These are phyloP conservation scores for Herpailurus yagouaroundi DNA, from an alignment of 2,113 vertebrate genomes.

Conservation along the genomic window DNA sequence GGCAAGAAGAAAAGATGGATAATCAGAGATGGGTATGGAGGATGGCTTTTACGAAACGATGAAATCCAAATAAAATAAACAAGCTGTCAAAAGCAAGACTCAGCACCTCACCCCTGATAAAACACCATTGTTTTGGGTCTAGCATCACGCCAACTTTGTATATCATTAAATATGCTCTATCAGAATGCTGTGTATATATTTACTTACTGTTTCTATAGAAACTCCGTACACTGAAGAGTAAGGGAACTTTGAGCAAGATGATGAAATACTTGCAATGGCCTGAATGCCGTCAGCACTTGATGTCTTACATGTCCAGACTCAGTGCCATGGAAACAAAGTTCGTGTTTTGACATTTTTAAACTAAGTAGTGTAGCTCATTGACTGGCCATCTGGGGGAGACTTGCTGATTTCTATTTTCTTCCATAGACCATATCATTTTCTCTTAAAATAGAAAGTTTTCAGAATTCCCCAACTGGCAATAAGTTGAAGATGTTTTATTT, in stretches of 20 bases:
- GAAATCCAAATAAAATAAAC: constrained; percentile 83
- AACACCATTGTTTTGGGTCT: constrained; percentile 77
- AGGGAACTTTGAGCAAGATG: background rate
- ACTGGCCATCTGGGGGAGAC: background rate
- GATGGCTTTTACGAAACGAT: constrained; percentile 71
- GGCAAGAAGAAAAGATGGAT: background rate
- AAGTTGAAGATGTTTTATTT: background rate
- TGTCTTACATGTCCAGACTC: background rate
- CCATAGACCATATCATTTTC: background rate
- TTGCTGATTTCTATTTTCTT: constrained; percentile 21
- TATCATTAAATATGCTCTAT: constrained; percentile 55
- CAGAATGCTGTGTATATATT: background rate
- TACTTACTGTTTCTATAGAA: background rate
- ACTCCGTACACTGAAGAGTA: background rate
- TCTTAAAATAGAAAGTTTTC: background rate
- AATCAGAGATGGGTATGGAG: background rate
- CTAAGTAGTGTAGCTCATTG: background rate
- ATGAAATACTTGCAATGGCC: background rate
- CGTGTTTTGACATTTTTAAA: background rate
- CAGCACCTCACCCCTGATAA: constrained; percentile 81
- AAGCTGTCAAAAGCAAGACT: constrained; percentile 79
- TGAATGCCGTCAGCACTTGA: background rate
- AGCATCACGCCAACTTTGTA: constrained; percentile 72
- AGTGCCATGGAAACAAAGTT: background rate
- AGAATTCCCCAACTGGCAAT: background rate